A percentile compares a stretch with the other conserved stretches of the same genome.
Conservation (phyloP, 2,113 vertebrate species). For the Deroptyus accipitrinus region DNA sequence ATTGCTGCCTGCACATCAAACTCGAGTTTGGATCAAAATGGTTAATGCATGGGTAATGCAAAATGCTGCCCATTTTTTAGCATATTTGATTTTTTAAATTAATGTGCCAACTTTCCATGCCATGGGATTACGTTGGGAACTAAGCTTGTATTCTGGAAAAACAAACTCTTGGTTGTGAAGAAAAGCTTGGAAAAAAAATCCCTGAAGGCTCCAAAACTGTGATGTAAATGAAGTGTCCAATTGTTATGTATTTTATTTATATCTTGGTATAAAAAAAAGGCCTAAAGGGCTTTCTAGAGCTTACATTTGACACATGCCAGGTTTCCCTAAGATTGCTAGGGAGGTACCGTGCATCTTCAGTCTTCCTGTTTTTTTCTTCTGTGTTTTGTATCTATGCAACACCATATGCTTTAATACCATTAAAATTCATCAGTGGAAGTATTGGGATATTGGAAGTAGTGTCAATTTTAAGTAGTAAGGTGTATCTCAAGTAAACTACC, state of each 20-base stretch:
- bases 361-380: background rate
- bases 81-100: conserved; percentile 31
- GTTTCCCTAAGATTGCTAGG: conserved; percentile 3
- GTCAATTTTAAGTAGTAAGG: background rate
- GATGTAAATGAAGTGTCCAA: conserved; percentile 27
- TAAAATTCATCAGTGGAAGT: background rate
- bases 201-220: background rate
- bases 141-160: conserved; percentile 20
- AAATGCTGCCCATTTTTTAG: conserved; percentile 6
- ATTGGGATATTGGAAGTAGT: background rate
- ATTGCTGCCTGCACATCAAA: background rate
- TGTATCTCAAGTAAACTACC: background rate
- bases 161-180: conserved; percentile 26
- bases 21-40: background rate
- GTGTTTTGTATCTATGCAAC: background rate
- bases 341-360: background rate
- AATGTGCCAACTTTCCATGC: conserved; percentile 8
- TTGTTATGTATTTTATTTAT: conserved; percentile 52
- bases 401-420: background rate
- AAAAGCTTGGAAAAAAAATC: conserved; percentile 3
- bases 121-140: conserved; percentile 32
- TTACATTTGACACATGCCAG: background rate
- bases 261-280: conserved; percentile 40
- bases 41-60: conserved; percentile 8
- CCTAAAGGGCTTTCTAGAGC: conserved; percentile 19